Conservation (phyloP, 2,113 vertebrate species). For the Xiphorhynchus elegans region DNA sequence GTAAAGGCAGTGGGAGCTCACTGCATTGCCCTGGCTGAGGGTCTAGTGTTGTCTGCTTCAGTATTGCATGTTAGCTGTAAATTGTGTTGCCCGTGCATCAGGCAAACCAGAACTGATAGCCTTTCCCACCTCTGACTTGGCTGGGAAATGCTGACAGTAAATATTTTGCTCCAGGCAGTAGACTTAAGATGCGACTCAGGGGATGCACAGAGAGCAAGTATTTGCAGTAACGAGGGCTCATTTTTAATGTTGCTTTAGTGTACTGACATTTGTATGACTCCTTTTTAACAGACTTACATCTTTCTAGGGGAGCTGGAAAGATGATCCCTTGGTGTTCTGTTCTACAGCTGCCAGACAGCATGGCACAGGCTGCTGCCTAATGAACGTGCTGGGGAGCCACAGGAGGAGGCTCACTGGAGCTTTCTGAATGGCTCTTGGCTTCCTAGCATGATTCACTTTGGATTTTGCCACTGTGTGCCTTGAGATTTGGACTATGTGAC, state of each 20-base stretch:
- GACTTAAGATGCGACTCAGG: not conserved
- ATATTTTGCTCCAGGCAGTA: constrained; percentile 7
- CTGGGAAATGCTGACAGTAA: constrained; percentile 9
- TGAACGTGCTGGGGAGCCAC: not conserved
- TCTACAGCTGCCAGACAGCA: not conserved
- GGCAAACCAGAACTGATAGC: not conserved
- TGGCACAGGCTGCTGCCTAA: not conserved
- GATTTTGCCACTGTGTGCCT: not conserved
- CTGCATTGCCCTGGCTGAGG: not conserved
- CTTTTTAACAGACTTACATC: not conserved
- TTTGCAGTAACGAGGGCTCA: constrained; percentile 10
- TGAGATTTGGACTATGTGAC: not conserved
- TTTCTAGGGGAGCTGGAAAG: not conserved
- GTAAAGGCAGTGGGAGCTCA: not conserved
- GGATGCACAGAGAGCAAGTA: not conserved
- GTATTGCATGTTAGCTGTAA: not conserved
- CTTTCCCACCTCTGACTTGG: not conserved
- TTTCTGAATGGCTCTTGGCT: not conserved
- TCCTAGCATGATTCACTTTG: not conserved
- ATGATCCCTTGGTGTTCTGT: not conserved
- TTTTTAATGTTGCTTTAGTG: not conserved
- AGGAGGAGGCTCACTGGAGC: not conserved
- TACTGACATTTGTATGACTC: not conserved
- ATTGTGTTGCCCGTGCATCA: not conserved
- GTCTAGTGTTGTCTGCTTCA: not conserved